Conservation (phyloP, 2,888 invertebrate genomes). For the Cryptosula pallasiana region DNA sequence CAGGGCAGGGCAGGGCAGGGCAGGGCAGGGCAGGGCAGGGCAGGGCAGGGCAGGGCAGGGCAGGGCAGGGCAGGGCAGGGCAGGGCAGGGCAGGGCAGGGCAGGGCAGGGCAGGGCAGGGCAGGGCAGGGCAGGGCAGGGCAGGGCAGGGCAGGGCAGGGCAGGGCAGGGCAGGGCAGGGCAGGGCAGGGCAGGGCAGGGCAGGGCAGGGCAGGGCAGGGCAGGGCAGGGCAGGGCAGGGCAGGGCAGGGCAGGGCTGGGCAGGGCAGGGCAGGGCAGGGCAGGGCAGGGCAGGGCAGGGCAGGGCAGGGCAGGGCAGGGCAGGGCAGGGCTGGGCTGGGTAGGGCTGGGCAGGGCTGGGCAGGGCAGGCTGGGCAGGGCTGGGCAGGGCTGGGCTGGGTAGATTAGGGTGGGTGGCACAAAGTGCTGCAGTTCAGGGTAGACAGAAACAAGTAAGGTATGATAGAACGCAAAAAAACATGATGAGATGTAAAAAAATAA, state of each 20-base stretch:
- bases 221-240: constrained; percentile 27
- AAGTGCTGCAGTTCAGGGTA: too few species aligned
- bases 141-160: constrained; percentile 27
- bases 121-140: constrained; percentile 27
- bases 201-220: constrained; percentile 27
- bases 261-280: constrained; percentile 26
- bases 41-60: constrained; percentile 26
- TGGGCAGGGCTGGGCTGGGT: constrained; percentile 24
- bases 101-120: constrained; percentile 27
- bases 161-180: constrained; percentile 26
- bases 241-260: constrained; percentile 27
- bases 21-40: constrained; percentile 27
- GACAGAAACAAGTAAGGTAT: too few species aligned
- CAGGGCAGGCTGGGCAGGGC: constrained; percentile 13
- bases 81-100: constrained; percentile 25
- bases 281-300: constrained; percentile 26
- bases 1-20: constrained; percentile 27
- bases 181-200: constrained; percentile 26
- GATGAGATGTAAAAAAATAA: too few species aligned
- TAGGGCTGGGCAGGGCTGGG: not conserved
- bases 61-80: constrained; percentile 22
- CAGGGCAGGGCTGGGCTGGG: constrained; percentile 2
- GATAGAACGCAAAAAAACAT: too few species aligned
- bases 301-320: constrained; percentile 10
- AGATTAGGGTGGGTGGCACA: constrained; percentile 12